Percentiles rank a stretch among this genome's conserved stretches.
These are phyloP conservation scores for Caenorhabditis uteleia DNA, from an alignment of 2,888 invertebrate genomes.

Conservation along the genomic window DNA sequence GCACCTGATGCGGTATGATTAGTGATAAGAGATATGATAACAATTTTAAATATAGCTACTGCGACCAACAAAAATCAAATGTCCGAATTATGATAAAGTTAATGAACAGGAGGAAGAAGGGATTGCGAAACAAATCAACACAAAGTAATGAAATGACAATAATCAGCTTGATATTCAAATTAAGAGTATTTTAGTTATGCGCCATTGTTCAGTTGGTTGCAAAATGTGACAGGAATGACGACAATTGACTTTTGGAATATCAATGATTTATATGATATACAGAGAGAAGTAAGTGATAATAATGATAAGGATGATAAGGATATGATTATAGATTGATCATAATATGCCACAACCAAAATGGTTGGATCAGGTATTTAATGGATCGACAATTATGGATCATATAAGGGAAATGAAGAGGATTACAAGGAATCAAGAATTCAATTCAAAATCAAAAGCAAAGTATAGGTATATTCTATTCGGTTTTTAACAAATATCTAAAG, in stretches of 20 bases:
- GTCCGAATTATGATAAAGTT: slow-evolving; percentile 30
- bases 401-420: slow-evolving; percentile 40
- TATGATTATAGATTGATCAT: slow-evolving; percentile 27
- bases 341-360: slow-evolving; percentile 41
- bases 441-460: slow-evolving; percentile 35
- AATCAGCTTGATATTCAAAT: not conserved
- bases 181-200: not conserved
- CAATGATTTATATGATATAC: slow-evolving; percentile 45
- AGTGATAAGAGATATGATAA: no score
- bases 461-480: slow-evolving; percentile 8
- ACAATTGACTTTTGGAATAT: slow-evolving; percentile 38
- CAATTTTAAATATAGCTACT: slow-evolving; percentile 42
- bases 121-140: slow-evolving; percentile 17
- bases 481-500: no score
- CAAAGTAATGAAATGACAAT: slow-evolving; percentile 14
- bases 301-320: not conserved
- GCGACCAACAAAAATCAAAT: slow-evolving; percentile 45
- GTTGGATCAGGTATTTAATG: slow-evolving; percentile 37
- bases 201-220: slow-evolving; percentile 25
- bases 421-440: slow-evolving; percentile 31
- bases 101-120: slow-evolving; percentile 15
- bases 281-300: slow-evolving; percentile 39
- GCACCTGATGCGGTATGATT: slow-evolving; percentile 12
- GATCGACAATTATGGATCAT: slow-evolving; percentile 36
- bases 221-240: slow-evolving; percentile 35